Conservation (phyloP, 1,140 invertebrate species). For the Fopius arisanus region DNA sequence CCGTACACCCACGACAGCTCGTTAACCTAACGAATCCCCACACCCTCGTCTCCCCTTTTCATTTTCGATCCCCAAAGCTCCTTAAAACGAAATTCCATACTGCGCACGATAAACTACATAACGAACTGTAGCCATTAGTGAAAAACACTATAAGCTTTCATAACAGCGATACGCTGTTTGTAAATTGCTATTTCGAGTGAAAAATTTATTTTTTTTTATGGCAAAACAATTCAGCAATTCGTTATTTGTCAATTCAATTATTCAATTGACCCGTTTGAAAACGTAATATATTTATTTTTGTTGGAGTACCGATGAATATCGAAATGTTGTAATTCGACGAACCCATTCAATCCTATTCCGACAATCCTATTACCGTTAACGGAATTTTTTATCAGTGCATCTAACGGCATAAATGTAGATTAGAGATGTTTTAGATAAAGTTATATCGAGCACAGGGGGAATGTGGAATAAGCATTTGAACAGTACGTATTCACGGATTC, state of each 20-base stretch:
- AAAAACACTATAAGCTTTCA: neutral
- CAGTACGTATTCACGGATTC: neutral
- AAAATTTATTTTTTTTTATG: too few relatives aligned
- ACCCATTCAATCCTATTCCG: too few relatives aligned
- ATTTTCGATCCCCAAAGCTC: neutral
- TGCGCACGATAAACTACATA: neutral
- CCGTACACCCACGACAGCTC: neutral
- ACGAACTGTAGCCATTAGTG: neutral
- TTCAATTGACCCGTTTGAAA: too few relatives aligned
- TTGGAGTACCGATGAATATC: too few relatives aligned
- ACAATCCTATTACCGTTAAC: too few relatives aligned
- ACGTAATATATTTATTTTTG: too few relatives aligned
- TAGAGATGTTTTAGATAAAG: neutral
- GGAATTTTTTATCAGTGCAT: too few relatives aligned
- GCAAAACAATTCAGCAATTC: too few relatives aligned
- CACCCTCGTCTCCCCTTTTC: neutral
- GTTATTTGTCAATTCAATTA: too few relatives aligned
- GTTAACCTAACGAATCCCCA: constrained; percentile 3
- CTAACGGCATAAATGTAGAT: neutral
- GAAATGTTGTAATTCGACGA: too few relatives aligned
- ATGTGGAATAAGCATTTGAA: neutral
- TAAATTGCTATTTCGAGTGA: too few relatives aligned
- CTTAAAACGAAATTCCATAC: neutral
- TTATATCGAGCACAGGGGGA: neutral
- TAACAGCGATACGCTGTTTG: neutral